A percentile compares a stretch with the other conserved stretches of the same genome.
phyloP scores from a whole-genome alignment of 2,113 vertebrate species.

The Mixornis gularis region DNA sequence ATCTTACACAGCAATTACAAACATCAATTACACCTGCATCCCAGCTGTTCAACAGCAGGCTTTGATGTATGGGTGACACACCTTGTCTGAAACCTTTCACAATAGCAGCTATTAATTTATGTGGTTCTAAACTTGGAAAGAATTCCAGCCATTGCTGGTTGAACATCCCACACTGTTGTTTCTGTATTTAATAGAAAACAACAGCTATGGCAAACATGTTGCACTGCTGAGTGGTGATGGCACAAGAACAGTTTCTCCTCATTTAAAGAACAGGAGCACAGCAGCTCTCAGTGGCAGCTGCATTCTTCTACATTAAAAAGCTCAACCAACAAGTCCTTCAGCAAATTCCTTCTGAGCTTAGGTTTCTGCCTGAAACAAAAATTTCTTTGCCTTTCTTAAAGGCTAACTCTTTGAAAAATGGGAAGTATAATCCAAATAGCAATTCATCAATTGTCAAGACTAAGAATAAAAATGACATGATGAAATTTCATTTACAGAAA shows the following conservation, averaged over 20 bases:
- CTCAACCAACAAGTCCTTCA: background rate
- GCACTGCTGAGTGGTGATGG: background rate
- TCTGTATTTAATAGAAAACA: background rate
- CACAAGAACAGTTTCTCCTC: background rate
- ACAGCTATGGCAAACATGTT: background rate
- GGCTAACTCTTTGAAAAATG: background rate
- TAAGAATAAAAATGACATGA: background rate
- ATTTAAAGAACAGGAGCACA: background rate
- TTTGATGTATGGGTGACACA: background rate
- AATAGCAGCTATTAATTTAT: background rate
- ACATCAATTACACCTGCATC: conserved; percentile 11
- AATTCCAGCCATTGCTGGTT: background rate
- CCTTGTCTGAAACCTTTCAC: background rate
- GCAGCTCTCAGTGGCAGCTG: background rate
- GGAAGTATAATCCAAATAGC: background rate
- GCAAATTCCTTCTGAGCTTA: background rate
- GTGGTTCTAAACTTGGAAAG: background rate
- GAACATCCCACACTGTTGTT: background rate
- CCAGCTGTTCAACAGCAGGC: background rate
- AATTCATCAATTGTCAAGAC: background rate
- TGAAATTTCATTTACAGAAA: background rate
- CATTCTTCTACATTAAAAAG: background rate
- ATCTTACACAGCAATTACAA: background rate
- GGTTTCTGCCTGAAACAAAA: background rate
- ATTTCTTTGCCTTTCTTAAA: background rate